Conservation (phyloP, 2,113 vertebrate genomes). For the Eolophus roseicapilla region DNA sequence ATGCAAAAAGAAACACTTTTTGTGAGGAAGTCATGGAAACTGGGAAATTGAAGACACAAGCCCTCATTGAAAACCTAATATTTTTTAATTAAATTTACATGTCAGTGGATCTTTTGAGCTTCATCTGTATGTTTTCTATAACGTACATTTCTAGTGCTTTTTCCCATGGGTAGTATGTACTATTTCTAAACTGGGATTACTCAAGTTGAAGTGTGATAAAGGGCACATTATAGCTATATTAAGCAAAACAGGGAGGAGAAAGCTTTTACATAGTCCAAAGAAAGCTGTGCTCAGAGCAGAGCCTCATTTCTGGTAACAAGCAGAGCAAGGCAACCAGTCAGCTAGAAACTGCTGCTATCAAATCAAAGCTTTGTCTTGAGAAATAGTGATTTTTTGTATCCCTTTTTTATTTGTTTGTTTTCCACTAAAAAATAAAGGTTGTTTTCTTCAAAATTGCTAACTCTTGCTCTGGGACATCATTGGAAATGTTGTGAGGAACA, state of each 20-base stretch:
- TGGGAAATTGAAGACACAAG: conserved; percentile 42
- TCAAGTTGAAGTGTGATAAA: conserved; percentile 59
- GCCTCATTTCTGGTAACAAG: conserved; percentile 31
- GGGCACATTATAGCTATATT: conserved; percentile 49
- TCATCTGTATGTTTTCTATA: neutral
- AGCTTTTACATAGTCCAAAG: conserved; percentile 17
- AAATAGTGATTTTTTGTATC: neutral
- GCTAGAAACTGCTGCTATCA: conserved; percentile 26
- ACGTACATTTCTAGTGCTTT: neutral
- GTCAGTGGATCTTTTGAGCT: conserved; percentile 43
- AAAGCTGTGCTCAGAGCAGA: neutral
- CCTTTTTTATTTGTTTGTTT: neutral
- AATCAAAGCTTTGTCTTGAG: neutral
- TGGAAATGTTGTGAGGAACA: neutral
- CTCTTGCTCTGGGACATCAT: neutral
- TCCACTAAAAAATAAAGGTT: neutral
- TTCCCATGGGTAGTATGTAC: conserved; percentile 22
- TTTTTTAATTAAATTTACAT: conserved; percentile 59
- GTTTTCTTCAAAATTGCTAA: neutral
- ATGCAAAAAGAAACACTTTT: conserved; percentile 40
- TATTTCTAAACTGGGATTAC: conserved; percentile 39
- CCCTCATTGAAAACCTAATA: conserved; percentile 27
- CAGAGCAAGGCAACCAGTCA: conserved; percentile 39
- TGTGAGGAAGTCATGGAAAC: conserved; percentile 27
- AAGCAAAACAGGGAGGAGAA: conserved; percentile 30